A percentile compares a stretch with the other conserved stretches of the same genome.
Conservation (phyloP, 2,113 vertebrate genomes). For the Prunella himalayana region DNA sequence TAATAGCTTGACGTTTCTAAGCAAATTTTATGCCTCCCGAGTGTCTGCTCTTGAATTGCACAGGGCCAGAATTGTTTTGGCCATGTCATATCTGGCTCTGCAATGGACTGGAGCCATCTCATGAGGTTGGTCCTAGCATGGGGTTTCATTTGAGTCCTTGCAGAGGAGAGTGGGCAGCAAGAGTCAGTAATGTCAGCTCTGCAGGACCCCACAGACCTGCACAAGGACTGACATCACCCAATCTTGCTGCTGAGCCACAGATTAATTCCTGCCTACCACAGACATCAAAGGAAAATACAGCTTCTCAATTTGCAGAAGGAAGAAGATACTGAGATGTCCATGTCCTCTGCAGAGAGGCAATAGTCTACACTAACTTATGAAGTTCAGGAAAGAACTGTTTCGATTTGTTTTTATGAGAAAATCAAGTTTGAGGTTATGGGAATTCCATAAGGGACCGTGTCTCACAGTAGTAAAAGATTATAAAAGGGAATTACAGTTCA, state of each 20-base stretch:
- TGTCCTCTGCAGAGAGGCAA: neutral
- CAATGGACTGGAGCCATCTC: neutral
- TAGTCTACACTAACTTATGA: conserved; percentile 21
- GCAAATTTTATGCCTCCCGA: neutral
- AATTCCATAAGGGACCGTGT: conserved; percentile 61
- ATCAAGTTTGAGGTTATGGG: conserved; percentile 53
- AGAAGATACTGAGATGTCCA: neutral
- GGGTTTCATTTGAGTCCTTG: neutral
- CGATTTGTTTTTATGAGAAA: conserved; percentile 26
- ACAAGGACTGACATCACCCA: rapidly evolving
- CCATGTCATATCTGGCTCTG: neutral
- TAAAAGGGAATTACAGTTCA: conserved; percentile 65
- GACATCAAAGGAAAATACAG: neutral
- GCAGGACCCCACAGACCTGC: neutral
- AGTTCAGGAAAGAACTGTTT: conserved; percentile 6
- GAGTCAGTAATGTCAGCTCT: neutral
- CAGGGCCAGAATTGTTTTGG: neutral
- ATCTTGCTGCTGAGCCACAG: neutral
- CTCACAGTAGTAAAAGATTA: conserved; percentile 63
- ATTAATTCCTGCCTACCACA: neutral
- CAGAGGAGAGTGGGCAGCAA: neutral
- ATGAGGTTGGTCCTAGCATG: neutral
- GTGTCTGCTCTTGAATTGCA: neutral
- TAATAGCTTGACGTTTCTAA: neutral
- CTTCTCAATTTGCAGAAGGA: conserved; percentile 1